Evolutionary conservation across 2,797 vertebrate species (phyloP), one percentile per base, ranked within the genome.

Genomic region (Tinamus major): DNA sequence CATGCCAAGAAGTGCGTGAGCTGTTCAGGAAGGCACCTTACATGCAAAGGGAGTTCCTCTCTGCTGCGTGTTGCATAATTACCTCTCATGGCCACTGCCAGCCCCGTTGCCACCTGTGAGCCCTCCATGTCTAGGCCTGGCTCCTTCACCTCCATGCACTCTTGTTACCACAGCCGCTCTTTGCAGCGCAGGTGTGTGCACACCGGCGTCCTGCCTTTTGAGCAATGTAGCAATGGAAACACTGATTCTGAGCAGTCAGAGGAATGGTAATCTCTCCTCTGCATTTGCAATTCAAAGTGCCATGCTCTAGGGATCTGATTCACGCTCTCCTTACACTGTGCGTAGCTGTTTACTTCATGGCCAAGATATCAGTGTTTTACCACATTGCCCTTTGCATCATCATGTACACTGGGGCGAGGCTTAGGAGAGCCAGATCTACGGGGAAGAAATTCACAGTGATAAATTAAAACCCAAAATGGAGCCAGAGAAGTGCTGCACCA

Each of bases 321-420:
- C 71, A 23, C 19, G 1, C 29, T 51, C n/a, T 79, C 23, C 17
- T 75, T 78, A 11, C 14, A 20, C 6, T 6, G 6, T 19, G 3
- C 65, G 13, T 31, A 24, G 20, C 33, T 67, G n/a, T 41, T 70
- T 83, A 5, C 7, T 51, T 31, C 15, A 71, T 59, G 75, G 53
- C 24, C 2, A 12, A 53, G 33, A 16, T 51, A 17, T 55, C 20
- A 15, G 0, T 49, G 6, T 31, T 4, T 69, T 53, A 46, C 21
- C 13, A 4, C 4, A 1, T 0, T 49, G 37, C 5, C 42, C 16
- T 77, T 64, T 46, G 19, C 42, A 59, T 27, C 55, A 24, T 37
- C 0, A 0, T 3, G 1, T 80, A 2, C 33, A 39, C 10, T 0
- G 0, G 21, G 23, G 2, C 21, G 37, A 63, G 17, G 21, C 65